Base-by-base conservation (phyloP, 2,888 invertebrate genomes). In the Rhamphomyia laevipes region DNA sequence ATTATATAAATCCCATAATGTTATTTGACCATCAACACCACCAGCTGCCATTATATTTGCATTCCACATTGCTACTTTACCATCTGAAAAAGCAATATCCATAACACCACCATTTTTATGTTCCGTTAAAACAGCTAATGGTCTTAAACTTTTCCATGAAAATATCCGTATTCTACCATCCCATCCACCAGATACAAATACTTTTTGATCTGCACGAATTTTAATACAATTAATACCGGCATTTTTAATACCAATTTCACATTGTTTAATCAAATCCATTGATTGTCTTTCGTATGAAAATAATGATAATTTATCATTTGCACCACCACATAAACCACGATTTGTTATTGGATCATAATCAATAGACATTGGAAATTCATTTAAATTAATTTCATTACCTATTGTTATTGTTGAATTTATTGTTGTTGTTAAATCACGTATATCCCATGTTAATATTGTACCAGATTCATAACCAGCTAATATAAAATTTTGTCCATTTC, bases 1-100 rank as follows among this genome's bases (percentile, higher is more conserved):
- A 73, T 86, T 86, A 64, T 86, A 88, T 59, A 88, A 74, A 72
- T 85, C 81, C 87, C 87, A 88, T 49, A 88, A 74, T 6, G 85
- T 82, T 57, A 88, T 81, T 61, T 78, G 78, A 55, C 84, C 82
- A 67, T 88, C 87, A 53, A 81, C 77, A 21, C 84, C 81, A 42
- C 80, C 80, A 1, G 81, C 83, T 13, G 86, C 87, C 81, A 87
- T 82, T n/a, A 87, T 76, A 50, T 80, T 77, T n/a, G 81, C 77
- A 46, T 80, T 78, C 80, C 85, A 86, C 57, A 76, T 73, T 49
- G 77, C 73, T 9, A 86, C 80, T 54, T 76, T 75, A 43, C 75
- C 74, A 1, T 73, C 69, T 4, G 86, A 84, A 68, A 82, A 87
- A 41, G 77, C 77, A 49, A 87, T 76, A 65, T 86, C 84, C 62